A percentile compares a stretch with the other conserved stretches of the same genome.
Conservation (phyloP, 2,888 invertebrate species). For the Acanthosepion pharaonis region DNA sequence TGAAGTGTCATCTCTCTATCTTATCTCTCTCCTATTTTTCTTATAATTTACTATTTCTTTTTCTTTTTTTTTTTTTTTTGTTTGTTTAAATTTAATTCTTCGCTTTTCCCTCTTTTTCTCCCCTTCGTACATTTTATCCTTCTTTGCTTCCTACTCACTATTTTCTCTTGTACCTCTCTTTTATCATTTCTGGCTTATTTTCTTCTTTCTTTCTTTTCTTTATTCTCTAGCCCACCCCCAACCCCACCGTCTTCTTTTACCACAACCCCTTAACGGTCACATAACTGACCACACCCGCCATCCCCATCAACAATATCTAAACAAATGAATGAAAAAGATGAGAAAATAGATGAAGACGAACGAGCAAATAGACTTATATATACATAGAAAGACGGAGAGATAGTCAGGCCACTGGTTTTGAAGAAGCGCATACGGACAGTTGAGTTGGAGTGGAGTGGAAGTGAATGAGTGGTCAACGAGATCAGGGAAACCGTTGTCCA, state of each 20-base stretch:
- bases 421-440: not conserved
- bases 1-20: too few species aligned
- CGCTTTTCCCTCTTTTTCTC: too few species aligned
- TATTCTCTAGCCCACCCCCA: too few species aligned
- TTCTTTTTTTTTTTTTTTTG: not conserved
- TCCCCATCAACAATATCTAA: not conserved
- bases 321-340: not conserved
- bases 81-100: not conserved
- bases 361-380: not conserved
- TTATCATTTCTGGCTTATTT: accelerated
- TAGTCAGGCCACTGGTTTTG: not conserved
- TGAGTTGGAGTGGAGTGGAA: not conserved
- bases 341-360: not conserved
- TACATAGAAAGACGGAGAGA: not conserved
- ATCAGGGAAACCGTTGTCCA: not conserved
- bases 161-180: not conserved
- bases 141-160: too few species aligned
- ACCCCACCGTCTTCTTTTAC: too few species aligned
- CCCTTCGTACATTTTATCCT: too few species aligned
- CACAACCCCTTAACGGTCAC: not conserved
- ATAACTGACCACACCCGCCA: not conserved
- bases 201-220: not conserved
- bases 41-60: not conserved
- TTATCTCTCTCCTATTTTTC: not conserved
- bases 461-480: not conserved